phyloP scores from a whole-genome alignment of 2,888 invertebrate genomes.

The Agrochola lychnidis region DNA sequence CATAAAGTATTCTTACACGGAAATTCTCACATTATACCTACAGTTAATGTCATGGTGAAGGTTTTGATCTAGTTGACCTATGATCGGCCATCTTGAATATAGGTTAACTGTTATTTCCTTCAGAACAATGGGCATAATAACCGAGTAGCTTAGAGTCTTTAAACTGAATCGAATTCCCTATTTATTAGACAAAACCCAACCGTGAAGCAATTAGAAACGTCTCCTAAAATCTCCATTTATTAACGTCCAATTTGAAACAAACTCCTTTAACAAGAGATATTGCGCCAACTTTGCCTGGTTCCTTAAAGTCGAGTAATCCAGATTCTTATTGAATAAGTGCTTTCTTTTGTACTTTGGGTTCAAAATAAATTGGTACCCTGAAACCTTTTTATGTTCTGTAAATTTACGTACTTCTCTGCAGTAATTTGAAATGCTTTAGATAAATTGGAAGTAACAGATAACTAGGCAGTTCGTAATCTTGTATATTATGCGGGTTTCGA shows the following conservation, averaged over 20 bases:
- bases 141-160: background rate
- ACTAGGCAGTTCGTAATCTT: background rate
- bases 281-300: slow-evolving; percentile 32
- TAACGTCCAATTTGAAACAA: slow-evolving; percentile 50
- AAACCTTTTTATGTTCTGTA: slow-evolving; percentile 43
- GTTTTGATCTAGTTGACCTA: background rate
- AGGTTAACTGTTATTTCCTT: background rate
- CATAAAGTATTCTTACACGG: background rate
- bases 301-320: slow-evolving; percentile 50
- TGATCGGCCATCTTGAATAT: background rate
- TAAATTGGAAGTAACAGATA: slow-evolving; percentile 24
- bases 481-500: background rate
- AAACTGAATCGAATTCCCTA: slow-evolving; percentile 4
- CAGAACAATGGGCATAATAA: background rate
- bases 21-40: background rate
- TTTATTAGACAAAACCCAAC: slow-evolving; percentile 13
- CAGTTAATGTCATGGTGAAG: background rate
- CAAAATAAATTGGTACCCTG: slow-evolving; percentile 46
- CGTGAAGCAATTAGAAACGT: slow-evolving; percentile 23
- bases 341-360: slow-evolving; percentile 52
- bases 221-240: slow-evolving; percentile 32
- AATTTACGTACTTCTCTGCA: slow-evolving; percentile 29
- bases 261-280: slow-evolving; percentile 40
- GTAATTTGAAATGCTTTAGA: slow-evolving; percentile 36
- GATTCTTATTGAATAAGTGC: slow-evolving; percentile 53